Evolutionary conservation across 2,888 invertebrate species (phyloP), one percentile per base, ranked within the genome.

Genomic region (Pegoplata infirma): DNA sequence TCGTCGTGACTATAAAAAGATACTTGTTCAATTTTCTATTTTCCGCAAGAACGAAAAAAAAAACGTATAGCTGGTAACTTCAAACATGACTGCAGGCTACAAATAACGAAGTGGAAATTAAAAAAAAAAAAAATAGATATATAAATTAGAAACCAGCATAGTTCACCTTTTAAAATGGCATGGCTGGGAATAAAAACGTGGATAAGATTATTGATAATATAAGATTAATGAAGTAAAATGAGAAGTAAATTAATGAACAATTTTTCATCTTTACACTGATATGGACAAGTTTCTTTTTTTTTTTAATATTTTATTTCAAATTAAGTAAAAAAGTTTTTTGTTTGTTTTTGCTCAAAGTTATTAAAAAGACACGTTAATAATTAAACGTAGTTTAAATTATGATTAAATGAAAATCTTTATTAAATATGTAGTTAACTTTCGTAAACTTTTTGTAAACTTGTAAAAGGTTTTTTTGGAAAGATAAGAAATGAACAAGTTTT

Each of bases 161-260:
- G 32, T 32, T 32, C 32, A 32, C 12, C 32, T 32, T n/a, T n/a
- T 32, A 32, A n/a, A n/a, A n/a, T n/a, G n/a, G n/a, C n/a, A n/a
- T n/a, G 32, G 32, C 10, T 32, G 32, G 32, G n/a, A 2, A 32
- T 32, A 10, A 32, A 32, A 21, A 40, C 16, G 14, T 44, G 47
- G 47, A 56, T 44, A 59, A 28, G 59, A 69, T 64, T 67, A 61
- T 58, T 61, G 69, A 66, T 69, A 66, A 78, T 59, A 59, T 23
- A 66, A 64, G 74, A 78, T 78, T 73, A 74, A 78, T 78, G 59
- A 73, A 74, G 69, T 59, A 40, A 66, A 74, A 66, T 53, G 53
- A 74, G 53, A 16, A 74, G 40, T 59, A 23, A 76, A 76, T 69
- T 69, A 69, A 76, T 71, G 76, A 66, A 64, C 16, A 59, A 63